phyloP scores from a whole-genome alignment of 1,140 invertebrate genomes.

The Aradophagus sp. region DNA sequence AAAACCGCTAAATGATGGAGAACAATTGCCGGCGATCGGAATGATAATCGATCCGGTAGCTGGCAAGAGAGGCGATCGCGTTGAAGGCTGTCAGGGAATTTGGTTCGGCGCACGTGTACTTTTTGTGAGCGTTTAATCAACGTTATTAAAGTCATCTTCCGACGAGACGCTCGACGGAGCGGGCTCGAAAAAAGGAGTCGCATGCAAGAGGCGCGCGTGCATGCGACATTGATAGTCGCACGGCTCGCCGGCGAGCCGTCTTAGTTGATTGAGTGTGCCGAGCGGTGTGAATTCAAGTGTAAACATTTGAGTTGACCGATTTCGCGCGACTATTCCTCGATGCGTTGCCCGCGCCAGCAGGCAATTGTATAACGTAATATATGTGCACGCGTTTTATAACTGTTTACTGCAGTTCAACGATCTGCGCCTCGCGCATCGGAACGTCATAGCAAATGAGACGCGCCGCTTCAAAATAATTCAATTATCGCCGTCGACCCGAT shows the following conservation, averaged over 20 bases:
- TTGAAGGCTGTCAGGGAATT: no score
- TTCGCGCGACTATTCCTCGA: constrained; percentile 36
- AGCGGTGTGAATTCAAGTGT: constrained; percentile 37
- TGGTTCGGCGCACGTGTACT: no score
- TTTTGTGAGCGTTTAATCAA: no score
- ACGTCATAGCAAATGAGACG: constrained; percentile 43
- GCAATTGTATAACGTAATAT: constrained; percentile 50
- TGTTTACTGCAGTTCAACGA: constrained; percentile 56
- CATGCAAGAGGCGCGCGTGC: no score
- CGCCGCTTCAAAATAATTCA: constrained; percentile 39
- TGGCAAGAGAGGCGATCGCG: no score
- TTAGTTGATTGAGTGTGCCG: constrained; percentile 27
- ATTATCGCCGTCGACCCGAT: constrained; percentile 3
- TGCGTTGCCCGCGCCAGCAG: constrained; percentile 12
- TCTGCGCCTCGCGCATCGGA: constrained; percentile 37
- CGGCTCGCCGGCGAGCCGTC: constrained; percentile 4
- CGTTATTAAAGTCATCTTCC: not conserved
- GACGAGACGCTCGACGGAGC: constrained; percentile 18
- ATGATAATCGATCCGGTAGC: no score
- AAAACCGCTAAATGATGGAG: no score
- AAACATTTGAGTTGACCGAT: constrained; percentile 54
- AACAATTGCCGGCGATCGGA: no score
- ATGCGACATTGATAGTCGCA: constrained; percentile 17
- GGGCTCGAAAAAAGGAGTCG: no score
- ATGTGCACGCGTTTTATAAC: constrained; percentile 51